Evolutionary conservation across 2,113 vertebrate species (phyloP).

Genomic region (Mustela lutreola): DNA sequence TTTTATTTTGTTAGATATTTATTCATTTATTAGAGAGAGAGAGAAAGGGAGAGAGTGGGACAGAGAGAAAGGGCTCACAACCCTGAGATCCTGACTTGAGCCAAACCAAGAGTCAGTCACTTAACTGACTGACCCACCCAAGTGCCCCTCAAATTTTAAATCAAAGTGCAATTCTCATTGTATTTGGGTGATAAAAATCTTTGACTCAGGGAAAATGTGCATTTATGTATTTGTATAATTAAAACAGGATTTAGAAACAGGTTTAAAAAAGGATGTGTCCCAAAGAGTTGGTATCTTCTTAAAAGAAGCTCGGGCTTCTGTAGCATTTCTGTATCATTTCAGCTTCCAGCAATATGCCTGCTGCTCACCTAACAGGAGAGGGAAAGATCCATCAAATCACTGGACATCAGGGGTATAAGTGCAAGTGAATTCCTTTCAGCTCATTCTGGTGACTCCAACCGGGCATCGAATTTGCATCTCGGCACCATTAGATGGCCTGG

Average conservation of each 20-base stretch:
- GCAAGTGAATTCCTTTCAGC: constrained; percentile 66
- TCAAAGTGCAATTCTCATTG: neutral
- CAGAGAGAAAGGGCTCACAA: neutral
- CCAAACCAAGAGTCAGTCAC: neutral
- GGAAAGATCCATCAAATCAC: neutral
- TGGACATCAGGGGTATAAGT: constrained; percentile 40
- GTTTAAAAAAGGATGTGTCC: neutral
- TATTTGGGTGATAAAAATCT: neutral
- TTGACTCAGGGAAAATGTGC: neutral
- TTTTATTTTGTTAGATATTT: neutral
- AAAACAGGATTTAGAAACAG: neutral
- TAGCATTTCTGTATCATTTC: neutral
- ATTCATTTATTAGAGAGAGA: neutral
- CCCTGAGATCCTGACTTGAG: neutral
- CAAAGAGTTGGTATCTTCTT: neutral
- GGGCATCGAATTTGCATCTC: constrained; percentile 82
- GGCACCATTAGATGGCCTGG: constrained; percentile 81
- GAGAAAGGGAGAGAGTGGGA: neutral
- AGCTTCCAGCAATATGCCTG: neutral
- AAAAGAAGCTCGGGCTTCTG: neutral
- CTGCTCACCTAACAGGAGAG: neutral
- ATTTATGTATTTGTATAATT: neutral
- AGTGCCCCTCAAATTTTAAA: neutral
- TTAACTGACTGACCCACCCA: neutral
- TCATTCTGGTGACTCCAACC: constrained; percentile 78